A percentile compares a stretch with the other conserved stretches of the same genome.
Conservation (phyloP, 2,797 vertebrate genomes). For the Platyrinchus mystaceus region DNA sequence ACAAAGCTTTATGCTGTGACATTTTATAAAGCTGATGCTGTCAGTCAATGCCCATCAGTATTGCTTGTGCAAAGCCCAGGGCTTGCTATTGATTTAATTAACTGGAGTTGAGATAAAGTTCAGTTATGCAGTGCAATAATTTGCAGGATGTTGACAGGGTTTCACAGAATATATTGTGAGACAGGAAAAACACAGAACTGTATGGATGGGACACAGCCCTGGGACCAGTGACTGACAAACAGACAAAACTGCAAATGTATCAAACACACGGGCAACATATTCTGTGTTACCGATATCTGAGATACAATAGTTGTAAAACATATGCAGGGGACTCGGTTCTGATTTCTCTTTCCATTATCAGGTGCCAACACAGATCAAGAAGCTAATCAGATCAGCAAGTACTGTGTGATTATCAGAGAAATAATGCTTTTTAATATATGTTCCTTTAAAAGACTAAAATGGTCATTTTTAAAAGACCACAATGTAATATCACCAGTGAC, state of each 20-base stretch:
- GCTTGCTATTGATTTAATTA: conserved; percentile 51
- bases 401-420: not conserved
- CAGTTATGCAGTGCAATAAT: not conserved
- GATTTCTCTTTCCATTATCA: not conserved
- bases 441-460: not conserved
- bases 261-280: not conserved
- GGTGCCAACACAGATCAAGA: not conserved
- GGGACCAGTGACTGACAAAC: not conserved
- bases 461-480: not conserved
- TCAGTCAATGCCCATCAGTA: conserved; percentile 9
- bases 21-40: not conserved
- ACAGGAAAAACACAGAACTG: not conserved
- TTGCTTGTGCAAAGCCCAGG: not conserved
- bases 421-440: not conserved
- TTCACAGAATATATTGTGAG: not conserved
- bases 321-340: not conserved
- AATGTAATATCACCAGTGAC: not conserved
- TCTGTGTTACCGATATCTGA: not conserved
- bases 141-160: not conserved
- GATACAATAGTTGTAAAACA: not conserved
- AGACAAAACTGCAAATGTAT: not conserved
- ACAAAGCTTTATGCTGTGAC: not conserved
- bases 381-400: not conserved
- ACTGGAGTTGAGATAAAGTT: conserved; percentile 23
- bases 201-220: not conserved